Conservation (phyloP, 2,797 vertebrate species). For the Cryptoblepharus egeriae region DNA sequence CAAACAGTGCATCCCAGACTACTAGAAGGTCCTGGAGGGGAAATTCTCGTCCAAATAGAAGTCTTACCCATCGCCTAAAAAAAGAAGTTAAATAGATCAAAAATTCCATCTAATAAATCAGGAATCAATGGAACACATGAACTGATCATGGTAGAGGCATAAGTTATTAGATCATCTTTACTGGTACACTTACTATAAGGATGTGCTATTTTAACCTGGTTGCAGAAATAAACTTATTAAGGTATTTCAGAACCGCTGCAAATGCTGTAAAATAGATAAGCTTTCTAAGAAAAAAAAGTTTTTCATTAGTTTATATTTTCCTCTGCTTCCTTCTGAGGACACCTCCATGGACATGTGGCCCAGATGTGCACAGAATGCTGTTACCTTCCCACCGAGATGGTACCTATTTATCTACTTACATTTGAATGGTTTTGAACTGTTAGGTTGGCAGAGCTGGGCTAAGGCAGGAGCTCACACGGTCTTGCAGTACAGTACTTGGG, state of each 20-base stretch:
- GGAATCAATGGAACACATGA: background rate
- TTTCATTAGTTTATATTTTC: background rate
- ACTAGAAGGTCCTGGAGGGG: constrained; percentile 95
- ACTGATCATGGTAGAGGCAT: background rate
- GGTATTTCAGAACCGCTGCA: constrained; percentile 8
- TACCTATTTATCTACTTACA: no score
- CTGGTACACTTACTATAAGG: background rate
- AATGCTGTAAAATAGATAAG: background rate
- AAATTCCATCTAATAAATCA: background rate
- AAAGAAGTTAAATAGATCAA: constrained; percentile 35
- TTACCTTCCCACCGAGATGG: no score
- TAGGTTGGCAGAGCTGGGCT: no score
- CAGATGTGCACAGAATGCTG: no score
- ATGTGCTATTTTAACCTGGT: constrained; percentile 24
- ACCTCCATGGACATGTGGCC: no score
- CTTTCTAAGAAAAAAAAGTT: constrained; percentile 34
- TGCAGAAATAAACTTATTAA: background rate
- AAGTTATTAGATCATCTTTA: background rate
- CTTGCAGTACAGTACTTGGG: no score
- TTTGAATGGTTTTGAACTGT: no score
- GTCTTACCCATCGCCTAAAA: constrained; percentile 92
- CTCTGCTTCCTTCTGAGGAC: constrained; percentile 37
- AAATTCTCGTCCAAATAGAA: constrained; percentile 96
- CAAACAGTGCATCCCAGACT: constrained; percentile 96
- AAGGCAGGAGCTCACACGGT: no score